phyloP scores from a whole-genome alignment of 2,888 invertebrate species.

The Odontothrips loti region DNA sequence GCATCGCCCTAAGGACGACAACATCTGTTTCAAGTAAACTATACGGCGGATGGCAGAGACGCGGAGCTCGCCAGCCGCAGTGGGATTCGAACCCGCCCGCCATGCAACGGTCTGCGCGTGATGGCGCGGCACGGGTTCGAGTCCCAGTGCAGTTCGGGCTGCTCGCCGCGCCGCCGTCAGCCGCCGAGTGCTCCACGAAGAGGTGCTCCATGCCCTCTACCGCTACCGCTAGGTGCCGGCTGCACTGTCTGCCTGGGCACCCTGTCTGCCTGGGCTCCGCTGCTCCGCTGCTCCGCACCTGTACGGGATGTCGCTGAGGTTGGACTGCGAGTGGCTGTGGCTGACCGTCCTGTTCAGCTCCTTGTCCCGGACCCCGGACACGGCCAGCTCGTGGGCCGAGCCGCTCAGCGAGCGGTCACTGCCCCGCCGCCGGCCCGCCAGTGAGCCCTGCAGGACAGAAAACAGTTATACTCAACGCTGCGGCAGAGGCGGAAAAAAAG shows the following conservation, averaged over 20 bases:
- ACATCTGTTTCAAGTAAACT: too few species aligned
- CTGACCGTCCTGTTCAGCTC: slow-evolving; percentile 58
- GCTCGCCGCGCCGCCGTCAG: too few species aligned
- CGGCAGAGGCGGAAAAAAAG: too few species aligned
- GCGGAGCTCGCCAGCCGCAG: too few species aligned
- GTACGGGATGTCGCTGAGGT: slow-evolving; percentile 78
- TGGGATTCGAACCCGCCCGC: too few species aligned
- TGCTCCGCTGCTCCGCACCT: slow-evolving; percentile 52
- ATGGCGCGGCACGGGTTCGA: too few species aligned
- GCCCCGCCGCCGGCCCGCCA: slow-evolving; percentile 61
- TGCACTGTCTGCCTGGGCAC: neutral
- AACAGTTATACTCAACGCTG: neutral
- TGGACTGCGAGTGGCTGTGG: slow-evolving; percentile 87
- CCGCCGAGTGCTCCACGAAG: too few species aligned
- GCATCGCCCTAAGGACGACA: too few species aligned
- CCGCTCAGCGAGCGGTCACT: slow-evolving; percentile 81
- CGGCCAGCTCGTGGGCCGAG: slow-evolving; percentile 75
- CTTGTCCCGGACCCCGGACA: slow-evolving; percentile 62
- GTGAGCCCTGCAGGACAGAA: slow-evolving; percentile 44
- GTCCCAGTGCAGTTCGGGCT: too few species aligned
- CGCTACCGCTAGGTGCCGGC: neutral
- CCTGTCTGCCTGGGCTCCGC: too few species aligned
- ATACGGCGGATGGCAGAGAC: too few species aligned
- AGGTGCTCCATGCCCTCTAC: neutral
- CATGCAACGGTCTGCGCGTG: too few species aligned